These are phyloP conservation scores for Cephonodes hylas DNA, from an alignment of 2,888 invertebrate species.

Conservation along the genomic window DNA sequence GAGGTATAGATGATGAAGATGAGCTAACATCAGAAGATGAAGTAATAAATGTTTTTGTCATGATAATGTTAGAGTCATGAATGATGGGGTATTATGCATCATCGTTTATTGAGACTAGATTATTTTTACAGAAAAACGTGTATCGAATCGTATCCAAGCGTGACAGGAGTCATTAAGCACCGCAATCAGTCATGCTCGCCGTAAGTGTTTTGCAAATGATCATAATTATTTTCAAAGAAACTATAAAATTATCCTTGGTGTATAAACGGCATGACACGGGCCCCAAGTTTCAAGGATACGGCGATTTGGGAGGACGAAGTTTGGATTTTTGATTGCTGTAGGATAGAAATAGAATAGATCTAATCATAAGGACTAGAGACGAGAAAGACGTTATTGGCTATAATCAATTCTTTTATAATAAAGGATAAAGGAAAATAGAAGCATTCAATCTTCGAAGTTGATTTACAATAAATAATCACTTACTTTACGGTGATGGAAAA, in stretches of 20 bases:
- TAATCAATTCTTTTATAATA: no score
- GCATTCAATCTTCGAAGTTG: no score
- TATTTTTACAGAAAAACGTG: slow-evolving; percentile 18
- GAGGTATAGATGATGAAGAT: no score
- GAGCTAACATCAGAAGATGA: no score
- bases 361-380: no score
- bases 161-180: slow-evolving; percentile 12
- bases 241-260: slow-evolving; percentile 47
- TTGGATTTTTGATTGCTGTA: no score
- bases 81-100: background rate
- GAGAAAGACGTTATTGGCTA: no score
- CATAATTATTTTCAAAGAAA: slow-evolving; percentile 37
- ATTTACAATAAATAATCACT: no score
- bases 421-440: no score
- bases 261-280: slow-evolving; percentile 35
- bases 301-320: slow-evolving; percentile 16
- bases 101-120: slow-evolving; percentile 12
- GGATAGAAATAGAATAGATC: no score
- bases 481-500: no score
- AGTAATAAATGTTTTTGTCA: no score
- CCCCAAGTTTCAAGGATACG: slow-evolving; percentile 24
- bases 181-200: slow-evolving; percentile 33
- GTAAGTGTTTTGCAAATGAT: slow-evolving; percentile 26
- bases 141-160: slow-evolving; percentile 18
- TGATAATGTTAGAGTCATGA: background rate